Evolutionary conservation across 2,113 vertebrate species (phyloP).

Genomic region (Atrichornis clamosus): DNA sequence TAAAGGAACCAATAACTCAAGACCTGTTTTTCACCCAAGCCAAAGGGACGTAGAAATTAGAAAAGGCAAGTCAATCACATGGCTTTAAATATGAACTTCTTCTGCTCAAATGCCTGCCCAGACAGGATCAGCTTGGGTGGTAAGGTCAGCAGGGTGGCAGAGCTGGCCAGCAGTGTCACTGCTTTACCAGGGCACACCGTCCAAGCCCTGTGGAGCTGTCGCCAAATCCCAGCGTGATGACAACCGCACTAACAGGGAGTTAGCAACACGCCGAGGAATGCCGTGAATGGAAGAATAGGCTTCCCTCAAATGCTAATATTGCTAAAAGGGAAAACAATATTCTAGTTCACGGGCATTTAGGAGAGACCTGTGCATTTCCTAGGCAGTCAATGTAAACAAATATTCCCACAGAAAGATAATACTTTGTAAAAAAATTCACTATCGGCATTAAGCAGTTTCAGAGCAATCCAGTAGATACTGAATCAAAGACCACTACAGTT

Average conservation of each 20-base stretch:
- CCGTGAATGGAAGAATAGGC: background rate
- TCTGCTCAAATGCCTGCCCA: background rate
- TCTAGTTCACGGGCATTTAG: background rate
- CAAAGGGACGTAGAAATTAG: background rate
- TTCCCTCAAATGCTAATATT: background rate
- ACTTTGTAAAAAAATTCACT: background rate
- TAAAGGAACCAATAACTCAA: conserved; percentile 17
- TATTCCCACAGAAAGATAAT: background rate
- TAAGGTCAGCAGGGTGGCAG: conserved; percentile 36
- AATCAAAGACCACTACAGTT: conserved; percentile 56
- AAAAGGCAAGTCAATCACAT: conserved; percentile 7
- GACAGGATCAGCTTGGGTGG: conserved; percentile 51
- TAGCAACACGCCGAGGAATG: background rate
- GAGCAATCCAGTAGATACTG: conserved; percentile 21
- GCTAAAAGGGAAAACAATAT: background rate
- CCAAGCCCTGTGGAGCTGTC: background rate
- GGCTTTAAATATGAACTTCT: background rate
- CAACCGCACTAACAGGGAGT: background rate
- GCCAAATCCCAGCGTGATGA: conserved; percentile 21
- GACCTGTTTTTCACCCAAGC: background rate
- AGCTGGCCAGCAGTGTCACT: background rate
- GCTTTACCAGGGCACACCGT: background rate
- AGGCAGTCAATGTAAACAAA: background rate
- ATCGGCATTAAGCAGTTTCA: background rate
- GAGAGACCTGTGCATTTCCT: background rate